Evolutionary conservation across 2,888 invertebrate genomes (phyloP).

Genomic region (Flabesymbios commensalis): DNA sequence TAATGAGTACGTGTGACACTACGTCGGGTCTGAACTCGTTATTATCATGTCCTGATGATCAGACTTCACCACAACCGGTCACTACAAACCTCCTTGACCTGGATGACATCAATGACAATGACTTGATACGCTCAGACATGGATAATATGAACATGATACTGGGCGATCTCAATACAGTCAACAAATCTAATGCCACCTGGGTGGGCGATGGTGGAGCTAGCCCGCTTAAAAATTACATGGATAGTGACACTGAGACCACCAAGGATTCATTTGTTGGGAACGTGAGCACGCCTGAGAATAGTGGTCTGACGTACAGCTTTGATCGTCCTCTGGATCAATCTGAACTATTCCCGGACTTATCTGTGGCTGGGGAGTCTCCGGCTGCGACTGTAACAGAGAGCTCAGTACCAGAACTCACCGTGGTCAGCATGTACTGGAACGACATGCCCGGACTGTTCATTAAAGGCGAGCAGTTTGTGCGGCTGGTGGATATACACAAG

Average conservation of each 20-base stretch:
- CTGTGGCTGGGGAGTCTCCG: neutral
- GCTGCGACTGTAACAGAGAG: neutral
- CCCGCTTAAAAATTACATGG: too few species aligned
- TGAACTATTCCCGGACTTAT: conserved; percentile 27
- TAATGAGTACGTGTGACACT: too few species aligned
- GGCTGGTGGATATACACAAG: conserved; percentile 60
- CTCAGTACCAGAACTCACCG: conserved; percentile 38
- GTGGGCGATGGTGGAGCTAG: too few species aligned
- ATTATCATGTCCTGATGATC: too few species aligned
- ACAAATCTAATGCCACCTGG: too few species aligned
- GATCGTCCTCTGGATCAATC: conserved; percentile 15
- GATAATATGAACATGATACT: conserved; percentile 23
- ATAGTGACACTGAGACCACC: too few species aligned
- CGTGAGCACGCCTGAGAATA: neutral
- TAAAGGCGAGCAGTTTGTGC: conserved; percentile 51
- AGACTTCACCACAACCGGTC: neutral
- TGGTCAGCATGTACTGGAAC: conserved; percentile 60
- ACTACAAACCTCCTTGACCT: conserved; percentile 24
- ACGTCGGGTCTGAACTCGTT: too few species aligned
- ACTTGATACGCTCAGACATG: conserved; percentile 28
- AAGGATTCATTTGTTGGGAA: too few species aligned
- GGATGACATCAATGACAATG: conserved; percentile 36
- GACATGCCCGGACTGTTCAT: conserved; percentile 59
- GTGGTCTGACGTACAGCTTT: neutral
- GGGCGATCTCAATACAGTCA: conserved; percentile 7